phyloP scores from a whole-genome alignment of 2,113 vertebrate genomes.

The Larimichthys crocea region DNA sequence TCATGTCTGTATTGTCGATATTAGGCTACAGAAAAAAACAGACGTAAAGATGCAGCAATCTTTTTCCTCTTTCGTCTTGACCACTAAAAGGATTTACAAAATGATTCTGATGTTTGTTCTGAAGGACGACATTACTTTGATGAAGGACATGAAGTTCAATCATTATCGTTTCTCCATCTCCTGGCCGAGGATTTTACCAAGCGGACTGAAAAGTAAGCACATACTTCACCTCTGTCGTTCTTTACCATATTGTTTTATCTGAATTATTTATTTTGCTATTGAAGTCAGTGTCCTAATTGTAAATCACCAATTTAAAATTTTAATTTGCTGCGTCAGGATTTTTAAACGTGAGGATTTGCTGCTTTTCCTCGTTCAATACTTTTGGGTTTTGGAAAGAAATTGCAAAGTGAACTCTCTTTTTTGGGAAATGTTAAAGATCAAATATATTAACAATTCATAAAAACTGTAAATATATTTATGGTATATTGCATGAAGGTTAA shows the following conservation, averaged over 20 bases:
- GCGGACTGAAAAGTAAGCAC: conserved; percentile 85
- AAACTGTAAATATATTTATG: no score
- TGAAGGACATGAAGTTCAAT: conserved; percentile 89
- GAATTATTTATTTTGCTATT: not conserved
- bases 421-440: not conserved
- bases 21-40: not conserved
- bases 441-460: not conserved
- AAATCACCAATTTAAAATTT: not conserved
- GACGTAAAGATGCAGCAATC: not conserved
- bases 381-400: not conserved
- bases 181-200: conserved; percentile 93
- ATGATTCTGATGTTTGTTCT: conserved; percentile 33
- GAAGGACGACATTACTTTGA: conserved; percentile 88
- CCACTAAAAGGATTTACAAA: not conserved
- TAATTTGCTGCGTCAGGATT: not conserved
- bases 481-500: not conserved
- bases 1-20: not conserved
- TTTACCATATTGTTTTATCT: no score
- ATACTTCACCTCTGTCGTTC: accelerated
- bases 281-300: not conserved
- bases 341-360: not conserved
- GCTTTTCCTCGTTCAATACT: not conserved
- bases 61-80: not conserved
- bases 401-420: no score
- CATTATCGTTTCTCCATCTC: conserved; percentile 93